phyloP scores from a whole-genome alignment of 2,113 vertebrate species.

The Delphinapterus leucas region DNA sequence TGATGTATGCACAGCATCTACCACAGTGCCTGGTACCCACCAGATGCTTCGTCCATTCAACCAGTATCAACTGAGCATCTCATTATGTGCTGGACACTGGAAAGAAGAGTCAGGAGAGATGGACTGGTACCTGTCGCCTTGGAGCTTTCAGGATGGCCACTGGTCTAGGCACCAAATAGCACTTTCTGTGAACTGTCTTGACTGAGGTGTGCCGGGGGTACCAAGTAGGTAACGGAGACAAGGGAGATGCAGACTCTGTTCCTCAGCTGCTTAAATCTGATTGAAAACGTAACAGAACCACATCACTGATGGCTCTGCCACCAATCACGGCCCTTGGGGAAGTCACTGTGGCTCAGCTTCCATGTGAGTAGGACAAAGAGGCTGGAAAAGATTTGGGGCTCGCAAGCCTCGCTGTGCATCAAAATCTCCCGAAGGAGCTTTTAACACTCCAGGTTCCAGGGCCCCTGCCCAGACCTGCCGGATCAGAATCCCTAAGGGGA shows the following conservation, averaged over 20 bases:
- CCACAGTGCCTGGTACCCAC: neutral
- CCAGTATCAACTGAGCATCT: neutral
- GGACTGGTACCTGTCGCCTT: neutral
- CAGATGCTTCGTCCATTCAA: neutral
- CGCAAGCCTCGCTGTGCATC: neutral
- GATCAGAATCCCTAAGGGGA: neutral
- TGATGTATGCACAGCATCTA: neutral
- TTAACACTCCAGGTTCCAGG: neutral
- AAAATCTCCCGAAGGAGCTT: neutral
- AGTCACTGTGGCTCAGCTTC: neutral
- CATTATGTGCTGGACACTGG: neutral
- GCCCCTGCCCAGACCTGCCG: neutral
- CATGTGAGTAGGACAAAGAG: neutral
- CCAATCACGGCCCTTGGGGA: neutral
- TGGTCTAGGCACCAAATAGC: neutral
- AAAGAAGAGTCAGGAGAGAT: neutral
- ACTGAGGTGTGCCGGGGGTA: neutral
- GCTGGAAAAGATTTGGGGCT: neutral
- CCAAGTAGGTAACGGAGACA: neutral
- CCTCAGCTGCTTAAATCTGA: neutral
- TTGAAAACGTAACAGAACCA: neutral
- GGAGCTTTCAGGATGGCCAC: neutral
- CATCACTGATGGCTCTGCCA: neutral
- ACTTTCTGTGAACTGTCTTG: neutral
- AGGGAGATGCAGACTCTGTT: neutral